A percentile compares a stretch with the other conserved stretches of the same genome.
These are phyloP conservation scores for Spheniscus humboldti DNA, from an alignment of 2,797 vertebrate genomes.

Conservation along the genomic window DNA sequence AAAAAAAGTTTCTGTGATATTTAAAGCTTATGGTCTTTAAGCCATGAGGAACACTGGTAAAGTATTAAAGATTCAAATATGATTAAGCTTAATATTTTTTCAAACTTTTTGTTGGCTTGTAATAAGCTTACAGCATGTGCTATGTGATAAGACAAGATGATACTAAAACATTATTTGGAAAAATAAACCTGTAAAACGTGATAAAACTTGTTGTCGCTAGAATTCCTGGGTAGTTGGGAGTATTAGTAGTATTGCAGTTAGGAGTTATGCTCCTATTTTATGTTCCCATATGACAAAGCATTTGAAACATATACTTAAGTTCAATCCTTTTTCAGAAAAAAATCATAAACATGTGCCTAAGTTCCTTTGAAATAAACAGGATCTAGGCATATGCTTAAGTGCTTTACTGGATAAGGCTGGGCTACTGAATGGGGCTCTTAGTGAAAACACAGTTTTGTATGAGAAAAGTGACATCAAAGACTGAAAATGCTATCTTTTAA, in stretches of 20 bases:
- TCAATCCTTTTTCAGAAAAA: not conserved
- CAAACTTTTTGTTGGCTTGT: slow-evolving; percentile 49
- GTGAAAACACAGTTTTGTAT: slow-evolving; percentile 15
- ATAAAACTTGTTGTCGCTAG: slow-evolving; percentile 18
- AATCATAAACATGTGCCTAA: not conserved
- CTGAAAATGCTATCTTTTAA: slow-evolving; percentile 41
- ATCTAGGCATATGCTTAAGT: not conserved
- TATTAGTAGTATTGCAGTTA: not conserved
- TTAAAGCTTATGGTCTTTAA: slow-evolving; percentile 59
- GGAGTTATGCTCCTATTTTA: not conserved
- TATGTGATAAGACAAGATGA: slow-evolving; percentile 31
- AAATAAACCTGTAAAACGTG: slow-evolving; percentile 16
- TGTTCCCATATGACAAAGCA: not conserved
- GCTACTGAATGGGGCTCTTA: not conserved
- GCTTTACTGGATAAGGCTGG: not conserved
- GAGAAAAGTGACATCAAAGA: slow-evolving; percentile 48
- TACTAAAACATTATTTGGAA: slow-evolving; percentile 12
- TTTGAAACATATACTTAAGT: not conserved
- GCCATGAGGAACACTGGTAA: not conserved
- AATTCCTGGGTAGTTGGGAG: not conserved
- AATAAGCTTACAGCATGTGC: slow-evolving; percentile 40
- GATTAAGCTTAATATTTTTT: slow-evolving; percentile 46
- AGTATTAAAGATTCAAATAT: slow-evolving; percentile 61
- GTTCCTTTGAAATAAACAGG: not conserved
- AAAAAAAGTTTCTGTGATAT: slow-evolving; percentile 6